Evolutionary conservation across 2,113 vertebrate species (phyloP).

Genomic region (Microcebus lehilahytsara): DNA sequence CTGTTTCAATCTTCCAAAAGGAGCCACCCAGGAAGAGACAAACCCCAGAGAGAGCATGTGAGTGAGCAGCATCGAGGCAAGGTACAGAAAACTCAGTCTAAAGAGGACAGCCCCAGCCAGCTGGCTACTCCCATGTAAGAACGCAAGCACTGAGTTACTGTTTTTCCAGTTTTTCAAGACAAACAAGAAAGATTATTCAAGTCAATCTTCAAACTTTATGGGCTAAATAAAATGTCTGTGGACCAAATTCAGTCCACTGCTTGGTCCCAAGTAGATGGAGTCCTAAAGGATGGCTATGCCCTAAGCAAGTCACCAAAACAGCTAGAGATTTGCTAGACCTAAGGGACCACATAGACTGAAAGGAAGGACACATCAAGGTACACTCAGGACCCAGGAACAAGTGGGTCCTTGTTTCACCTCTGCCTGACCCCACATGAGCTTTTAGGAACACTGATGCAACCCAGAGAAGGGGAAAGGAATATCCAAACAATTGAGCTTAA

Average conservation of each 20-base stretch:
- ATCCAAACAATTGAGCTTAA: background rate
- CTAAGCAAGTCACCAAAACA: background rate
- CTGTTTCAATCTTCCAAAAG: background rate
- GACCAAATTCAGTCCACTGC: background rate
- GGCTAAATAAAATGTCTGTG: background rate
- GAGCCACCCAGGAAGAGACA: background rate
- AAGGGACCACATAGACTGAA: background rate
- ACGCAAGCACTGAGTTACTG: background rate
- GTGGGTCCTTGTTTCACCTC: background rate
- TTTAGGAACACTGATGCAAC: background rate
- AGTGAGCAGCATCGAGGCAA: rapidly evolving
- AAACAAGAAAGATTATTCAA: background rate
- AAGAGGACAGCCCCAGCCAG: background rate
- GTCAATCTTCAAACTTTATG: background rate
- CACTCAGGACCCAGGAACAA: background rate
- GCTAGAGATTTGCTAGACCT: background rate
- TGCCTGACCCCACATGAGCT: background rate
- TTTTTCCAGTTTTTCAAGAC: background rate
- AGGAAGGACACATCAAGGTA: background rate
- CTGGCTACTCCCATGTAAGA: background rate
- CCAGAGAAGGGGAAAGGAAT: background rate
- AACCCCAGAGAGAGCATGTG: background rate
- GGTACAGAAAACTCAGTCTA: background rate
- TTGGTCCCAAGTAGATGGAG: background rate
- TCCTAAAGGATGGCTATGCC: background rate